Base-by-base conservation (phyloP, 2,888 invertebrate genomes). In the Pyrocoelia pectoralis region DNA sequence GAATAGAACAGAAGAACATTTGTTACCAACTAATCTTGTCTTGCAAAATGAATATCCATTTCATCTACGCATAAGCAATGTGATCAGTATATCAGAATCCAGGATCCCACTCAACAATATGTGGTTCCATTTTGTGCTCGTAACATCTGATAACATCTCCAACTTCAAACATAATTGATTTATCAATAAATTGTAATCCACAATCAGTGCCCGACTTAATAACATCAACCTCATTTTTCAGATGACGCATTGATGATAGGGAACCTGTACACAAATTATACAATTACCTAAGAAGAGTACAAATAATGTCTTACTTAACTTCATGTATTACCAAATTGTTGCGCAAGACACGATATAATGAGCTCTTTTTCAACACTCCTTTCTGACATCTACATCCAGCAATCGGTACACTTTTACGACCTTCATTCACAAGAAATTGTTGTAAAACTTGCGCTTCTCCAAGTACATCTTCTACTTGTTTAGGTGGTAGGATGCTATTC, bases 191-290 rank as follows among this genome's bases (percentile, higher is more conserved):
- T 65, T 90, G 88, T 19, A 98, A 77, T 0, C 98, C 98, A 80
- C 98, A 98, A 78, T 98, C 97, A 61, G 89, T 86, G 77, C 93
- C 93, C 49, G 87, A 89, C 77, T 93, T 93, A 38, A 98, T 88
- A 0, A 87, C 84, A 3, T 89, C 89, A 2, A 95, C 94, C 81
- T 97, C 97, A 53, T 89, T 87, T 78, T 97, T 98, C 49, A 95
- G 81, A 81, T 97, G 96, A 70, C 91, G 88, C 90, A 98, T 89
- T 0, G 96, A 95, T 18, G 85, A 83, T 56, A 96, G 76, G 68
- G 84, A 82, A 51, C 94, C 94, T 90, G n/a, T 48, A 66, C 68
- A 59, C 53, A 57, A 69, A 68, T 9, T 48, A 33, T 55, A 55
- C n/a, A 48, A 67, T 58, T 58, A 46, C 56, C 10, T n/a, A 33